Percentiles rank a stretch among this genome's conserved stretches.
Conservation (phyloP, 2,888 invertebrate species). For the Myathropa florea region DNA sequence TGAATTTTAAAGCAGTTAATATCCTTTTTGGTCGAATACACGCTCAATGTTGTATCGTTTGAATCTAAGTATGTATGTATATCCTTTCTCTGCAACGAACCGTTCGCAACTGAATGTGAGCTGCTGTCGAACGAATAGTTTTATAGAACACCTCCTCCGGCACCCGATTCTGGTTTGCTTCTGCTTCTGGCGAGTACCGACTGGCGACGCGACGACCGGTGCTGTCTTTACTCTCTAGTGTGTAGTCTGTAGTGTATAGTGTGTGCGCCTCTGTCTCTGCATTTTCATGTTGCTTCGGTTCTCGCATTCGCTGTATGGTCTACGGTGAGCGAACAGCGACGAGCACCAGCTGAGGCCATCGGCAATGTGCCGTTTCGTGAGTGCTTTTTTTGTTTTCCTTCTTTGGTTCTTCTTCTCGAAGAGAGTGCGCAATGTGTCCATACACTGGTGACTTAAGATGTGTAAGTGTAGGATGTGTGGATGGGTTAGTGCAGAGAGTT, state of each 20-base stretch:
- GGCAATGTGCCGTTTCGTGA: constrained; percentile 50
- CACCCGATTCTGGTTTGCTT: constrained; percentile 69
- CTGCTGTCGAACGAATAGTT: constrained; percentile 79
- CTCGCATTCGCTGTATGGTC: constrained; percentile 17
- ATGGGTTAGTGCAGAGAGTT: background rate
- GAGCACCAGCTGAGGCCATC: constrained; percentile 36
- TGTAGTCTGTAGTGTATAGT: constrained; percentile 34
- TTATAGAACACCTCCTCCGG: constrained; percentile 79
- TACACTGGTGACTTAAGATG: background rate
- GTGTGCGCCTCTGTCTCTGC: constrained; percentile 49
- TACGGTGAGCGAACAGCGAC: constrained; percentile 24
- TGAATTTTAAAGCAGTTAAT: constrained; percentile 11
- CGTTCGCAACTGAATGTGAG: constrained; percentile 80
- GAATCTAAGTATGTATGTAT: constrained; percentile 6
- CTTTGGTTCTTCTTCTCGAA: constrained; percentile 2
- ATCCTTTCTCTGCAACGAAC: constrained; percentile 76
- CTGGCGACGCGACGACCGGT: constrained; percentile 31
- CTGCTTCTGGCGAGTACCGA: constrained; percentile 58
- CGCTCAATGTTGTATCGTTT: background rate
- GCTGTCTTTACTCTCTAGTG: constrained; percentile 44
- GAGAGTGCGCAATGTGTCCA: constrained; percentile 38
- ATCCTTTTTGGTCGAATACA: constrained; percentile 54
- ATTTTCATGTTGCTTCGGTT: constrained; percentile 54
- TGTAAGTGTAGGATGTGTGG: background rate
- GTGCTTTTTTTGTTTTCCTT: background rate